Base-by-base conservation (phyloP, 2,113 vertebrate genomes). In the Pelobates fuscus region DNA sequence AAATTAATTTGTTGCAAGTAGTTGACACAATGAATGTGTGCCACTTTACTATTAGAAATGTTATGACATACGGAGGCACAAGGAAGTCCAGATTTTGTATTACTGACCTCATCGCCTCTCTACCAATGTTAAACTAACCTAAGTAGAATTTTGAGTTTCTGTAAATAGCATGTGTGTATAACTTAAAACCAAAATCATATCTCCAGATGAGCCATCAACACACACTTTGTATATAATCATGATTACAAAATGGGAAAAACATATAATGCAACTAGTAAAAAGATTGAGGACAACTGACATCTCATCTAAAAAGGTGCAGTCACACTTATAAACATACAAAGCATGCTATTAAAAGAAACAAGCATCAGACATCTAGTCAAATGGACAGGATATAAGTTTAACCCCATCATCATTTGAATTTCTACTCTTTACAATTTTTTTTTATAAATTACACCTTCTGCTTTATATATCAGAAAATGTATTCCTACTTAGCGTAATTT, bases 241-340 rank as follows among this genome's bases (percentile, higher is more conserved):
- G 44, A 7, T 49, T 8, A 49, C 12, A 49, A 1, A 14, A 49
- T 12, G 11, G 21, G 21, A 55, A 55, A 43, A 14, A 70, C 21
- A 57, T 20, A 24, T 26, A 3, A 26, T 27, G 43, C 12, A 46
- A 18, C 15, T 17, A 32, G 12, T 32, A 21, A 25, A 15, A 63
- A 27, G 29, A 54, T 52, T 46, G 27, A 63, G 59, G 44, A 54
- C 60, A 72, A 72, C 59, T 37, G n/a, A 52, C 61, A n/a, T 63
- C 20, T 30, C 27, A 25, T 3, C 61, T 63, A 52, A 6, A 72
- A 62, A 72, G 70, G 59, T 63, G 59, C 70, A 64, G 60, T 54
- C 70, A 72, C 23, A 63, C 70, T 52, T 71, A 62, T 8, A 71
- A 23, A 61, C 41, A 37, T 49, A 27, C 41, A 14, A 70, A 59